Evolutionary conservation across 2,113 vertebrate species (phyloP).

Genomic region (Poeciliopsis turrubarensis): DNA sequence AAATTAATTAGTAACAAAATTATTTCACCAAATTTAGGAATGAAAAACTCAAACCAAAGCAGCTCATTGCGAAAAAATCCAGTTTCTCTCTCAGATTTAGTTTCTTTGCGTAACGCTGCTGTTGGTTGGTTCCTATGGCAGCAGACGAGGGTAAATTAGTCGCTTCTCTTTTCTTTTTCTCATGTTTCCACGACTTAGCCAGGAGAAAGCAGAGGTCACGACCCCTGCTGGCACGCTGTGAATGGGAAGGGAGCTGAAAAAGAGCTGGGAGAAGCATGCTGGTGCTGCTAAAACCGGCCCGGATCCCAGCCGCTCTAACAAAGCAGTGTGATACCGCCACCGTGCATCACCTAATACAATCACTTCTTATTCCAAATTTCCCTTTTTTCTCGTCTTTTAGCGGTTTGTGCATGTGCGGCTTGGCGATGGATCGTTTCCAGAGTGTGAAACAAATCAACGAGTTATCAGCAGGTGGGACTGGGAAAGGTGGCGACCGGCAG

Average conservation of each 20-base stretch:
- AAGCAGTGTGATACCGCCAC: slow-evolving; percentile 12
- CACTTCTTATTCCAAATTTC: slow-evolving; percentile 2
- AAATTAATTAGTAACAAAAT: background rate
- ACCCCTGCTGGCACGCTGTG: slow-evolving; percentile 57
- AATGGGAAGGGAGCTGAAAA: slow-evolving; percentile 55
- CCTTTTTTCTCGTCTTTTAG: background rate
- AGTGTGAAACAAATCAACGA: slow-evolving; percentile 4
- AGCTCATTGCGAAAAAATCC: too few species aligned
- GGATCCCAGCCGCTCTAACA: slow-evolving; percentile 25
- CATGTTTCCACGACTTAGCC: slow-evolving; percentile 59
- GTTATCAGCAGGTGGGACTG: slow-evolving; percentile 1
- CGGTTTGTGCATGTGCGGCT: background rate
- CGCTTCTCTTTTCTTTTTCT: slow-evolving; percentile 45
- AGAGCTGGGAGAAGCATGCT: slow-evolving; percentile 48
- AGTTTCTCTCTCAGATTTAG: slow-evolving; percentile 2
- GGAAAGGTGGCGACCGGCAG: background rate
- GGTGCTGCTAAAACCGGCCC: slow-evolving; percentile 46
- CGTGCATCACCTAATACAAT: background rate
- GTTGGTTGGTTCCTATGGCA: slow-evolving; percentile 62
- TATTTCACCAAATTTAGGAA: background rate
- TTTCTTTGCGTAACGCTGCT: slow-evolving; percentile 34
- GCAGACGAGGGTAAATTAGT: slow-evolving; percentile 56
- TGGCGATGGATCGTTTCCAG: background rate
- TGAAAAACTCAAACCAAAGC: too few species aligned
- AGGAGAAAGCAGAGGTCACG: slow-evolving; percentile 58